These are phyloP conservation scores for Paramormyrops hopkinsi DNA, from an alignment of 2,797 vertebrate genomes.

Conservation along the genomic window DNA sequence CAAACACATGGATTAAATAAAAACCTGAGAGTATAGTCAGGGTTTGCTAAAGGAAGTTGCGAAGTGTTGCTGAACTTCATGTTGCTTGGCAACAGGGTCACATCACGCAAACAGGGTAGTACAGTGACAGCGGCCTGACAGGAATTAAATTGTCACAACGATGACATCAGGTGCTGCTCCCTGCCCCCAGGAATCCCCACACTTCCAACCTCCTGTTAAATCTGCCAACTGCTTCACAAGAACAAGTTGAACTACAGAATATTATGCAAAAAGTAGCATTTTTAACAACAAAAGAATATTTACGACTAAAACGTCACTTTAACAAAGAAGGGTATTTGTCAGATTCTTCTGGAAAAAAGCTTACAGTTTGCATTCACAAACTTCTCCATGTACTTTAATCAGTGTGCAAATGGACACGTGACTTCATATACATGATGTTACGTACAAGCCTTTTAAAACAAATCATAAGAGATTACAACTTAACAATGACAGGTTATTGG, in stretches of 20 bases:
- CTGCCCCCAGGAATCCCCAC: constrained; percentile 51
- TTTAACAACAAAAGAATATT: background rate
- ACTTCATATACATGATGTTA: background rate
- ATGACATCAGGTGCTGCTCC: constrained; percentile 65
- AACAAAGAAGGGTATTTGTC: background rate
- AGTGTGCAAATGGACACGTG: background rate
- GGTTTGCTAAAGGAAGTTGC: constrained; percentile 34
- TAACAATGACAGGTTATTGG: background rate
- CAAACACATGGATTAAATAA: background rate
- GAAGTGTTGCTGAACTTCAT: constrained; percentile 46
- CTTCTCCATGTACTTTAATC: background rate
- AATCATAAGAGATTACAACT: background rate
- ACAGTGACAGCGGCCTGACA: constrained; percentile 52
- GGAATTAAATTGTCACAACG: constrained; percentile 51
- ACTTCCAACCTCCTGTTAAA: constrained; percentile 34
- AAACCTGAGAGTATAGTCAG: background rate
- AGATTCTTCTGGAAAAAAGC: background rate
- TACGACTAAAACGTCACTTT: background rate
- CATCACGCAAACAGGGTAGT: constrained; percentile 41
- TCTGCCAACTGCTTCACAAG: constrained; percentile 9
- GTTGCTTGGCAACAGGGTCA: constrained; percentile 64
- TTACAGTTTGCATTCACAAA: background rate
- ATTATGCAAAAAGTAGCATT: background rate
- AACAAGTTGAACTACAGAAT: background rate
- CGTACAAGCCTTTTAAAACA: background rate